Percentiles rank a stretch among this genome's conserved stretches.
Evolutionary conservation across 2,113 vertebrate genomes (phyloP).

Genomic region (Dromas ardeola): DNA sequence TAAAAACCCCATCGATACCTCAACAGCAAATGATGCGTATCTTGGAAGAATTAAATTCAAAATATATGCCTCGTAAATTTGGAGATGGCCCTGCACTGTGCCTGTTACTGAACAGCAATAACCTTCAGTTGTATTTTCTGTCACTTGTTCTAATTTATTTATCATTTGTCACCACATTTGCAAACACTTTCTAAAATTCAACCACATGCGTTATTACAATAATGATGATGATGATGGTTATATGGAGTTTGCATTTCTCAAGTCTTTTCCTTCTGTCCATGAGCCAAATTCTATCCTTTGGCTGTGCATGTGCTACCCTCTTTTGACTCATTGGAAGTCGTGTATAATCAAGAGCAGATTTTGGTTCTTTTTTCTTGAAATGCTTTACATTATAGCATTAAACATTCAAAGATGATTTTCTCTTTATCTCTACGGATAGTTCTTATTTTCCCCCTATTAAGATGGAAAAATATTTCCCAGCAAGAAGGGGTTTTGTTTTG

Average conservation of each 20-base stretch:
- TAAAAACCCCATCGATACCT: not conserved
- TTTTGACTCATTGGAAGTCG: not conserved
- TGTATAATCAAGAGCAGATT: constrained; percentile 6
- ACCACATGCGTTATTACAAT: not conserved
- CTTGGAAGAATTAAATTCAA: not conserved
- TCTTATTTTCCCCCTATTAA: not conserved
- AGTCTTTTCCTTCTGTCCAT: not conserved
- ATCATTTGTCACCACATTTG: not conserved
- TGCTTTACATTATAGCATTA: not conserved
- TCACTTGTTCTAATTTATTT: not conserved
- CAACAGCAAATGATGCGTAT: not conserved
- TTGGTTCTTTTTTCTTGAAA: not conserved
- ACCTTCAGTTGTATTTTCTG: not conserved
- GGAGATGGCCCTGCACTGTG: not conserved
- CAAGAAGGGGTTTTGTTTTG: not conserved
- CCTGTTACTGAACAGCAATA: not conserved
- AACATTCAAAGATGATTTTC: not conserved
- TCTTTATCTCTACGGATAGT: not conserved
- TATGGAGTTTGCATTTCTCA: not conserved
- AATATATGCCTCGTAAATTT: not conserved
- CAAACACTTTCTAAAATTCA: constrained; percentile 3
- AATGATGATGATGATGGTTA: not conserved
- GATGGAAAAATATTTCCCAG: not conserved
- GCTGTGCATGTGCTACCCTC: not conserved
- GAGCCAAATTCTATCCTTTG: not conserved